A percentile compares a stretch with the other conserved stretches of the same genome.
These are phyloP conservation scores for Echinometra lucunter DNA, from an alignment of 53 echinoderm and acorn worm species.

Conservation along the genomic window DNA sequence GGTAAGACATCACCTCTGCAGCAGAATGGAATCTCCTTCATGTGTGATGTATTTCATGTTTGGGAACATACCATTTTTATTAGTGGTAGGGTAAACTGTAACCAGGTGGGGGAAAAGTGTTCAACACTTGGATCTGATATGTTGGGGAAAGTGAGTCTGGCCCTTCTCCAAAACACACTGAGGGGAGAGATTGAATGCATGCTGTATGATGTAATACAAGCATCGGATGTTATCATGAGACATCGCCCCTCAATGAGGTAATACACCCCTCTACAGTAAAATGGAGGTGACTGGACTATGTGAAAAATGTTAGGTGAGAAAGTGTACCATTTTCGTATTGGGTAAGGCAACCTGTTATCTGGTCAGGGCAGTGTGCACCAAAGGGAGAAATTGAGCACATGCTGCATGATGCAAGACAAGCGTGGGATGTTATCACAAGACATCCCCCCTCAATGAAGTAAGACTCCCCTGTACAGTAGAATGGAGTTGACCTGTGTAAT, in stretches of 20 bases:
- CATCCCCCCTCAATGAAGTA: conserved; percentile 94
- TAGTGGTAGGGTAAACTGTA: background rate
- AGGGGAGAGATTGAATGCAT: conserved; percentile 88
- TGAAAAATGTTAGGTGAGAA: background rate
- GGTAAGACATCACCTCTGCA: conserved; percentile 73
- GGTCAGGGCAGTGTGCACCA: conserved; percentile 90
- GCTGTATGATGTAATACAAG: conserved; percentile 95
- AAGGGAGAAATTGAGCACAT: conserved; percentile 89
- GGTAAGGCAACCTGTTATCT: conserved; percentile 50
- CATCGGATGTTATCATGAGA: conserved; percentile 96
- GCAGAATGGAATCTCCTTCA: background rate
- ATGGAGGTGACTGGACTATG: background rate
- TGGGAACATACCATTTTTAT: background rate
- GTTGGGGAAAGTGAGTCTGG: conserved; percentile 89
- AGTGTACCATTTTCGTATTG: background rate
- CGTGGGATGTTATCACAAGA: conserved; percentile 83
- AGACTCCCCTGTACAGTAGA: conserved; percentile 43
- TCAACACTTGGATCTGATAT: conserved; percentile 88
- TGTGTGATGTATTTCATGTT: background rate
- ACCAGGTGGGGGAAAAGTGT: conserved; percentile 98
- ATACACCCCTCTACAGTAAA: conserved; percentile 22
- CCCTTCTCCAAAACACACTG: conserved; percentile 86
- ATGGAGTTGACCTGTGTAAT: background rate
- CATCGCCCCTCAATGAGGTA: conserved; percentile 96
- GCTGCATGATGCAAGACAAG: conserved; percentile 96